Percentiles rank a stretch among this genome's conserved stretches.
These are phyloP conservation scores for Drosophila dives DNA, from an alignment of 2,888 invertebrate genomes.

Conservation along the genomic window DNA sequence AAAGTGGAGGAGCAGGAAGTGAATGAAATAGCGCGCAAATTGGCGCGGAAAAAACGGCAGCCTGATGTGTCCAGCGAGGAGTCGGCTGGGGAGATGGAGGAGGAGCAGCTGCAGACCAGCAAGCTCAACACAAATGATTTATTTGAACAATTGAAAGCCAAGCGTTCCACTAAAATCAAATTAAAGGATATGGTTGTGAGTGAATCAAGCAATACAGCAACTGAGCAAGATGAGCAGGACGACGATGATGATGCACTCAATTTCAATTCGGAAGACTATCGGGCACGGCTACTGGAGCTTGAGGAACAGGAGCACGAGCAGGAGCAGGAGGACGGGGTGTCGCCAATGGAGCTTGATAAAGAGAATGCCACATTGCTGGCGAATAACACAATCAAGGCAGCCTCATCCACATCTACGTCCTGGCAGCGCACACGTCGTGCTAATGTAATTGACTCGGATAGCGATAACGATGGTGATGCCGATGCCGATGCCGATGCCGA, in stretches of 20 bases:
- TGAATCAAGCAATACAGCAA: slow-evolving; percentile 52
- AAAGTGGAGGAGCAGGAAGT: slow-evolving; percentile 49
- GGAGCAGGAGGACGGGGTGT: slow-evolving; percentile 9
- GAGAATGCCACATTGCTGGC: slow-evolving; percentile 61
- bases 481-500: slow-evolving; percentile 12
- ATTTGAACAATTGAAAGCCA: slow-evolving; percentile 80
- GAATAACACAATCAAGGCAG: slow-evolving; percentile 64
- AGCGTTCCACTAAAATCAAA: slow-evolving; percentile 75
- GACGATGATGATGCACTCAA: slow-evolving; percentile 73
- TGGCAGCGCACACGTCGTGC: slow-evolving; percentile 79
- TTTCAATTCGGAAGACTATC: slow-evolving; percentile 84
- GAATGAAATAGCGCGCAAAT: slow-evolving; percentile 78
- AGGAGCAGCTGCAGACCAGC: slow-evolving; percentile 16
- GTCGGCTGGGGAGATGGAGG: background rate
- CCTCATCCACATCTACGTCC: slow-evolving; percentile 32
- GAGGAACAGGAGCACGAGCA: slow-evolving; percentile 56
- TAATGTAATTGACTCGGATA: slow-evolving; percentile 84
- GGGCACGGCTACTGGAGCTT: slow-evolving; percentile 82
- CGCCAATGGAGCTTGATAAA: slow-evolving; percentile 46
- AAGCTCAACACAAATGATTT: slow-evolving; percentile 64
- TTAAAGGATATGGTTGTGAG: slow-evolving; percentile 68
- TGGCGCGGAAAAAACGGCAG: slow-evolving; percentile 74
- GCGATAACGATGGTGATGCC: slow-evolving; percentile 68
- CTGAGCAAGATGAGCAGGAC: slow-evolving; percentile 33
- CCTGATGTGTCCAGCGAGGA: slow-evolving; percentile 64